These are phyloP conservation scores for Heliocidaris tuberculata DNA, from an alignment of 35 echinoderm and acorn worm genomes.

Conservation along the genomic window DNA sequence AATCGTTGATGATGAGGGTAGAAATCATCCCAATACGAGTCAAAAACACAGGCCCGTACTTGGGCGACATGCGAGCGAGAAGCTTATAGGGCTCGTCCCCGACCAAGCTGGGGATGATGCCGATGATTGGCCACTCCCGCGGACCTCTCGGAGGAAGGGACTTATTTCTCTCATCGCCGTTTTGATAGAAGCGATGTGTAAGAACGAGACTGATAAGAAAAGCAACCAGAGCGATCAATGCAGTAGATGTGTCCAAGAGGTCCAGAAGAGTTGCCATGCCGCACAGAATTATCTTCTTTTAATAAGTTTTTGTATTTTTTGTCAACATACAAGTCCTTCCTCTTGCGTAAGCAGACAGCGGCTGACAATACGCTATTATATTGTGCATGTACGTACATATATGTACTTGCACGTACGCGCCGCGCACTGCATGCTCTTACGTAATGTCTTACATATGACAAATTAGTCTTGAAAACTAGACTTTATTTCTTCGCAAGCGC, in stretches of 20 bases:
- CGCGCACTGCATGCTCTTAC: no score
- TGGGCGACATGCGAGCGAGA: slow-evolving; percentile 26
- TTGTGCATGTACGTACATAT: no score
- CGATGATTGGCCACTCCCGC: slow-evolving; percentile 33
- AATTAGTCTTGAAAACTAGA: no score
- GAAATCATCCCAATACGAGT: slow-evolving; percentile 4
- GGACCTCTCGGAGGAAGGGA: slow-evolving; percentile 33
- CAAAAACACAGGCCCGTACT: slow-evolving; percentile 47
- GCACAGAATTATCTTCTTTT: no score
- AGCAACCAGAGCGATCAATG: not conserved
- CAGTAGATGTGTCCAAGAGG: not conserved
- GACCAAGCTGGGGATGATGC: slow-evolving; percentile 34
- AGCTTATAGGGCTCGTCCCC: slow-evolving; percentile 45
- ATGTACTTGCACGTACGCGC: no score
- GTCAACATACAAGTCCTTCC: no score
- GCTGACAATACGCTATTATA: no score
- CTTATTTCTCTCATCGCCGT: not conserved
- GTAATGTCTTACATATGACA: no score
- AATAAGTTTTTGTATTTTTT: no score
- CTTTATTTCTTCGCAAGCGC: no score
- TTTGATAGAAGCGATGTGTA: not conserved
- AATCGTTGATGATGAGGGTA: slow-evolving; percentile 43
- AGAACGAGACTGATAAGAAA: not conserved
- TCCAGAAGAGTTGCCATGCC: not conserved
- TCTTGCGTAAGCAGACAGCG: no score